These are phyloP conservation scores for Leistus spinibarbis DNA, from an alignment of 2,888 invertebrate genomes.

Conservation along the genomic window DNA sequence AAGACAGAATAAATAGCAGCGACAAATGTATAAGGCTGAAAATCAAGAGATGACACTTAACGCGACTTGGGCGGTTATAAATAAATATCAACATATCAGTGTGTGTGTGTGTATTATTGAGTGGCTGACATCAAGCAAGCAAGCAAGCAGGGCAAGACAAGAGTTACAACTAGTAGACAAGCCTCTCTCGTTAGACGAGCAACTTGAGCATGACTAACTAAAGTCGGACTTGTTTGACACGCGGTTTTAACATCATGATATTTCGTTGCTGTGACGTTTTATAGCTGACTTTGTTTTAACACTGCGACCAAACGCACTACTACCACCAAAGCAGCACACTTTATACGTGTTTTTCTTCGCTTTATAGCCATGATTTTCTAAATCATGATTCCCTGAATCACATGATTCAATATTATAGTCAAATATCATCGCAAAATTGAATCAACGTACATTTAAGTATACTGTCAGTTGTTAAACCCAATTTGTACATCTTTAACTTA, in stretches of 20 bases:
- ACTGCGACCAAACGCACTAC: neutral
- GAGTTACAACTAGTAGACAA: neutral
- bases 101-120: neutral
- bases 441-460: too few relatives aligned
- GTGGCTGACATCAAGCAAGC: neutral
- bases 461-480: too few relatives aligned
- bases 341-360: too few relatives aligned
- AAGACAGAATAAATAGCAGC: neutral
- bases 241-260: neutral
- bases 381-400: too few relatives aligned
- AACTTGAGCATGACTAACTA: constrained; percentile 36
- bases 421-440: too few relatives aligned
- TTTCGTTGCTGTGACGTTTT: constrained; percentile 1
- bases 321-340: too few relatives aligned
- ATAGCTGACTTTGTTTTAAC: neutral
- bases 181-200: constrained; percentile 27
- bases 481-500: too few relatives aligned
- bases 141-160: neutral
- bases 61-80: neutral
- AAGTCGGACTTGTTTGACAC: neutral
- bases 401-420: too few relatives aligned
- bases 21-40: neutral
- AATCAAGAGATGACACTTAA: neutral
- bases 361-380: too few relatives aligned
- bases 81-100: too few relatives aligned